These are phyloP conservation scores for Popillia japonica DNA, from an alignment of 1,140 invertebrate species.

Conservation along the genomic window DNA sequence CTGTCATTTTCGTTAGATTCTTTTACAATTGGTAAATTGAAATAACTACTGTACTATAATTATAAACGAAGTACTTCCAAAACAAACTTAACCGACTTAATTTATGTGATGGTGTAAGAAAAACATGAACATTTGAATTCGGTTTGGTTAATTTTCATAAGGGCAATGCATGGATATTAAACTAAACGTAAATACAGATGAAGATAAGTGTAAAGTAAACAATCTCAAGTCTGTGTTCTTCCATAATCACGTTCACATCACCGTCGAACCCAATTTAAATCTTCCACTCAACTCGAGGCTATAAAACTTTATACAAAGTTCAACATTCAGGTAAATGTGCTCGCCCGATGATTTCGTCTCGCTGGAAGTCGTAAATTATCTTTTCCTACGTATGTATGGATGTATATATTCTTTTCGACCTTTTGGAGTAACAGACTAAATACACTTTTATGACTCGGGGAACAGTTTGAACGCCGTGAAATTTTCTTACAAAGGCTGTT, in stretches of 20 bases:
- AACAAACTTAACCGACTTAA: too few species aligned
- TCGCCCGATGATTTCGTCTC: constrained; percentile 18
- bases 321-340: constrained; percentile 18
- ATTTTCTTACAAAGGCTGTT: constrained; percentile 18
- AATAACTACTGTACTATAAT: too few species aligned
- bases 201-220: background rate
- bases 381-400: constrained; percentile 27
- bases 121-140: too few species aligned
- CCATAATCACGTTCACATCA: background rate
- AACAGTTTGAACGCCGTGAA: constrained; percentile 7
- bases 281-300: background rate
- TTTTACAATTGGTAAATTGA: too few species aligned
- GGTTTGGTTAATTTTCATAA: too few species aligned
- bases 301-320: constrained; percentile 18
- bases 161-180: too few species aligned
- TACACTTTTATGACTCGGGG: constrained; percentile 31
- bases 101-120: too few species aligned
- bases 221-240: background rate
- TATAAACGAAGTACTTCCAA: too few species aligned
- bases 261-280: constrained; percentile 2
- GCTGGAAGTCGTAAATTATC: constrained; percentile 33
- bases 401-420: constrained; percentile 12
- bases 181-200: background rate
- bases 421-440: constrained; percentile 29
- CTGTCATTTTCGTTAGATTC: too few species aligned